Base-by-base conservation (phyloP, 2,797 vertebrate genomes). In the Acanthopagrus latus region DNA sequence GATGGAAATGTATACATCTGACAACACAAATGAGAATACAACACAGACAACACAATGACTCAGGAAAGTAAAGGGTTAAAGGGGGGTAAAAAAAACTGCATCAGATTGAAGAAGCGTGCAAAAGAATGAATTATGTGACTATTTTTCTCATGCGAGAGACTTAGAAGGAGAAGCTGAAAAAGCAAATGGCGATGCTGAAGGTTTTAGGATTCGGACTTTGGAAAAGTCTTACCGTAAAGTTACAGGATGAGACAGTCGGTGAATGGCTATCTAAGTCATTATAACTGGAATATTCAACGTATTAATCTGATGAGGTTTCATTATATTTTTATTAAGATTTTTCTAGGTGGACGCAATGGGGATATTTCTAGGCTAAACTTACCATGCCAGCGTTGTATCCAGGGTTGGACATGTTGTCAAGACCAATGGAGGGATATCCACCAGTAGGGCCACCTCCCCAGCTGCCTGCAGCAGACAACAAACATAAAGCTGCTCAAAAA, bases 401-500 rank as follows among this genome's bases (percentile, higher is more conserved):
- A 58, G 93, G 82, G 80, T 92, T 95, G 44, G 86, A 81, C 67
- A 94, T 41, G 64, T 57, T 85, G 71, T 86, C 85, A 56, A 94
- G 74, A 43, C 94, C 92, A 63, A 94, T 89, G 57, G 92, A 67
- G 23, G 94, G 93, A 85, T 96, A 96, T 80, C 94, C 97, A 80
- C 95, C 86, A 1, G 94, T 71, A 54, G 94, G 87, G 1, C 96
- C 93, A 23, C 95, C 94, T 47, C 97, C 97, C 98, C 98, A 99
- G 63, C 95, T 90, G 89, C 97, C 98, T 99, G 81, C 43, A 91
- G 83, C 29, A 77, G 81, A 78, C 33, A 77, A 83, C 21, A 83
- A 12, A 82, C 27, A 68, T 11, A 74, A 62, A 73, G 23, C 48
- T 78, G 56, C 71, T 69, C 1, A 82, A 38, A 17, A 66, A 58